These are phyloP conservation scores for Cryptoprocta ferox DNA, from an alignment of 2,797 vertebrate genomes.

Conservation along the genomic window DNA sequence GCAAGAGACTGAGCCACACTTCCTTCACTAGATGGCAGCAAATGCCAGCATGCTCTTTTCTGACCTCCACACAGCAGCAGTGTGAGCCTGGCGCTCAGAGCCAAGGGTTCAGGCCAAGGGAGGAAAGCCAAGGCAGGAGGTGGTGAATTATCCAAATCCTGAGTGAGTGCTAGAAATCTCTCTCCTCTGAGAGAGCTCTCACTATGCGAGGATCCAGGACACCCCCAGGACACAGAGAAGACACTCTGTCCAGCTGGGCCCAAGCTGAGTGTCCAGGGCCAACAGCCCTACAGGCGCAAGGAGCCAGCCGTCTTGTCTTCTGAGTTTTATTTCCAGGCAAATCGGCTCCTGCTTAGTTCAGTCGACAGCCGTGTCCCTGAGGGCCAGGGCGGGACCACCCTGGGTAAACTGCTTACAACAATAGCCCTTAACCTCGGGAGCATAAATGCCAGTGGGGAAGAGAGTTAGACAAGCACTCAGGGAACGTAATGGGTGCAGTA, in stretches of 20 bases:
- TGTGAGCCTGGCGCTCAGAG: not conserved
- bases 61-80: not conserved
- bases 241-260: not conserved
- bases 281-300: not conserved
- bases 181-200: not conserved
- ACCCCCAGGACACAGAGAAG: not conserved
- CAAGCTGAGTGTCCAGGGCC: not conserved
- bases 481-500: not conserved
- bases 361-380: not conserved
- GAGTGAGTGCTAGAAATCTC: not conserved
- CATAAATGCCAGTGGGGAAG: not conserved
- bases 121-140: not conserved
- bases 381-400: not conserved
- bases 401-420: not conserved
- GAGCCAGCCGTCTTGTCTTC: not conserved
- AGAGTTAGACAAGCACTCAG: not conserved
- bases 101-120: not conserved
- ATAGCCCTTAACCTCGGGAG: not conserved
- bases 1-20: not conserved
- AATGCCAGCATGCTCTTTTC: not conserved
- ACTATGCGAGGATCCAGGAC: not conserved
- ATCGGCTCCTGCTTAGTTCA: not conserved
- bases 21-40: constrained; percentile 77
- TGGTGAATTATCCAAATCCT: not conserved
- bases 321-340: not conserved